Base-by-base conservation (phyloP, 1,140 invertebrate genomes). In the Drosophila lini region DNA sequence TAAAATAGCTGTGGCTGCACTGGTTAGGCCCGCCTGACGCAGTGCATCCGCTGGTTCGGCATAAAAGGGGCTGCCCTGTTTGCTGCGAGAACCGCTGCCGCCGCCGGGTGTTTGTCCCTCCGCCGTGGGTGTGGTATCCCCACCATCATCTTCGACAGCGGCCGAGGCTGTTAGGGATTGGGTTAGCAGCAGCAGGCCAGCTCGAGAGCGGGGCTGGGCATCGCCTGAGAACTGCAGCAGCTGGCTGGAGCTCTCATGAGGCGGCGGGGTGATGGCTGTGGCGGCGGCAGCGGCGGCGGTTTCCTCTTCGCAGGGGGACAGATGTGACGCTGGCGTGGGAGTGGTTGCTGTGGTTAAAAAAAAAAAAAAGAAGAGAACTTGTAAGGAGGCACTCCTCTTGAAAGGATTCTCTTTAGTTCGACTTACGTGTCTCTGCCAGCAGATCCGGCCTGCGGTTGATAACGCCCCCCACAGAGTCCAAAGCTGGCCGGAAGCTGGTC, bases 21-120 rank as follows among this genome's bases (percentile, higher is more conserved):
- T 91, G 13, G 86, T 92, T 47, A 84, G 93, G 74, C 94, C 94
- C 36, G 93, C 93, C 44, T 92, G 90, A 65, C 83, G 81, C 42
- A 98, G 94, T 16, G 97, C 95, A 93, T 98, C 97, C 9, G 97
- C 97, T 40, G 97, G 97, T 93, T 98, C 97, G 3, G 97, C 96
- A 92, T 98, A 98, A 80, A 98, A 97, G 0, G 97, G 97, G 91
- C 97, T 98, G 11, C 95, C 95, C 82, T 96, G 91, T 36, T 92
- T 92, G 74, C 89, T 92, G 25, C 91, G 85, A 10, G 25, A 28
- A 28, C 25, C 25, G 25, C 25, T 28, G 25, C 79, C 25, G 2
- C 15, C 47, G 9, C 19, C 61, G 6, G 84, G 82, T 3, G 82
- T 90, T 31, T 85, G 79, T 25, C 60, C 83, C 1, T 69, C 65